Conservation (phyloP, 2,113 vertebrate genomes). For the Grantiella picta region DNA sequence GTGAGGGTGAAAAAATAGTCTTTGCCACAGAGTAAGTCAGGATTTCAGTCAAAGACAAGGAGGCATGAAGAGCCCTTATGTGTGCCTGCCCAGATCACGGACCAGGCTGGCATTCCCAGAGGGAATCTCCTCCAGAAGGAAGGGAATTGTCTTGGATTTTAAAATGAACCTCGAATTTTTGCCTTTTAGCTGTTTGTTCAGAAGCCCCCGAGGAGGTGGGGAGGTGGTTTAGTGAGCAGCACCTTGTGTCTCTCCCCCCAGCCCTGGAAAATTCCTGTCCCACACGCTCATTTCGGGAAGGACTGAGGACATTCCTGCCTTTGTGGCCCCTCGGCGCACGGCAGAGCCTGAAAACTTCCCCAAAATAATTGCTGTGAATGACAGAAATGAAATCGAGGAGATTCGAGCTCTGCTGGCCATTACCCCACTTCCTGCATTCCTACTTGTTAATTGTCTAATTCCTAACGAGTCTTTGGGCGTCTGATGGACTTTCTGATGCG, state of each 20-base stretch:
- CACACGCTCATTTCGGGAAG: rapidly evolving
- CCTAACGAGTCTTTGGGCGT: slow-evolving; percentile 38
- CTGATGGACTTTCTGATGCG: slow-evolving; percentile 36
- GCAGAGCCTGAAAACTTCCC: background rate
- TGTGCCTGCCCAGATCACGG: background rate
- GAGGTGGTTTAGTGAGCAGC: background rate
- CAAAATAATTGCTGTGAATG: background rate
- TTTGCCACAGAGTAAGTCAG: background rate
- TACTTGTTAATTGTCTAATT: slow-evolving; percentile 63
- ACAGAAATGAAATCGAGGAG: slow-evolving; percentile 49
- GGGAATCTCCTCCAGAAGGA: background rate
- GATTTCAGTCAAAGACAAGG: background rate
- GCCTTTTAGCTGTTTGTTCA: background rate
- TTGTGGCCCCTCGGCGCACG: rapidly evolving
- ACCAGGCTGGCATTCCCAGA: background rate
- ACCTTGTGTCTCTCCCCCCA: background rate
- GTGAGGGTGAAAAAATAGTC: background rate
- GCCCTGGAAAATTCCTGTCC: rapidly evolving
- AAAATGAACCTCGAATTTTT: background rate
- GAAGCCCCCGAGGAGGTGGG: rapidly evolving
- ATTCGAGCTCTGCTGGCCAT: slow-evolving; percentile 40
- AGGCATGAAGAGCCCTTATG: background rate
- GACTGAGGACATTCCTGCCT: rapidly evolving
- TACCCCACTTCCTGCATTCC: slow-evolving; percentile 55
- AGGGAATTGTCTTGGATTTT: background rate